Conservation (phyloP, 2,888 invertebrate genomes). For the Campoplex capitator region DNA sequence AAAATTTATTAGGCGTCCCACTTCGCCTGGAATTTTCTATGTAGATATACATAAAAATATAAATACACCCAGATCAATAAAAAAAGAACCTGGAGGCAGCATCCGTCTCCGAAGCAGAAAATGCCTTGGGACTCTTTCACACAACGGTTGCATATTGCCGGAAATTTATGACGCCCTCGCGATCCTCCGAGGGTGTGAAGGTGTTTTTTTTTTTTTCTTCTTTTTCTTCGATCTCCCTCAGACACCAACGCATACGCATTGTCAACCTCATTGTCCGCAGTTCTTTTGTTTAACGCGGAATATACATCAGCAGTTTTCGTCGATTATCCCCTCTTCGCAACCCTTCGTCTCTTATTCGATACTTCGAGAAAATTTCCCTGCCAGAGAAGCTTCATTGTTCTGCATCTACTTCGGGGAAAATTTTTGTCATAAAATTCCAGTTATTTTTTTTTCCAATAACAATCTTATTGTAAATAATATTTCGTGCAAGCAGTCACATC, state of each 20-base stretch:
- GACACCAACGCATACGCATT: constrained; percentile 9
- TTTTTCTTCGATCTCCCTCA: constrained; percentile 17
- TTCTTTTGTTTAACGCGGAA: constrained; percentile 36
- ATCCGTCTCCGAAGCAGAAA: constrained; percentile 65
- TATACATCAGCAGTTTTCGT: constrained; percentile 35
- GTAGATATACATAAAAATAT: too few relatives aligned
- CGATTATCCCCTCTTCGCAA: constrained; percentile 17
- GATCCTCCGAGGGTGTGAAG: constrained; percentile 67
- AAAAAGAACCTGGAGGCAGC: constrained; percentile 42
- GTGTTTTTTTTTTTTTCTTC: constrained; percentile 41
- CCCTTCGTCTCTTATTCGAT: constrained; percentile 1
- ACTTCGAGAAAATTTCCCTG: background rate
- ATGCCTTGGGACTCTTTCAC: constrained; percentile 53
- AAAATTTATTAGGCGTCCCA: too few relatives aligned
- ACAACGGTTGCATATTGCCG: constrained; percentile 72
- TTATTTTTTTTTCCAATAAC: background rate
- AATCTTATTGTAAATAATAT: background rate
- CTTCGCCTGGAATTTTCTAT: too few relatives aligned
- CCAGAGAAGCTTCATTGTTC: background rate
- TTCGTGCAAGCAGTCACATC: background rate
- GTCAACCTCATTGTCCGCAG: constrained; percentile 1
- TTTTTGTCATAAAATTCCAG: background rate
- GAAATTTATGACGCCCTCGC: constrained; percentile 70
- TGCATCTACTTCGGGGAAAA: background rate
- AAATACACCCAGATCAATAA: constrained; percentile 2